Base-by-base conservation (phyloP, 2,888 invertebrate species). In the Andrena flavipes region DNA sequence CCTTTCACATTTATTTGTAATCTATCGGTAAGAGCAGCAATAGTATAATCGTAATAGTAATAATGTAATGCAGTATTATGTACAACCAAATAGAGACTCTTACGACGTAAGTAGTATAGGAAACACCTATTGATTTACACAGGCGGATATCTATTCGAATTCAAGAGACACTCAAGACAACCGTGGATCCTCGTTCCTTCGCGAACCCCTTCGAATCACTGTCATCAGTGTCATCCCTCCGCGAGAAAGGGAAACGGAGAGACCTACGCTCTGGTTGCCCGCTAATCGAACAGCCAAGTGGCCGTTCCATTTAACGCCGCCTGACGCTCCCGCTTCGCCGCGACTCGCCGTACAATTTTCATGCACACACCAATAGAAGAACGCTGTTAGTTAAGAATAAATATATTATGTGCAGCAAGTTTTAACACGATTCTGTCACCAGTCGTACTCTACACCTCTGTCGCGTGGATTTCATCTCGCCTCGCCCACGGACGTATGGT, bases 101-200 rank as follows among this genome's bases (percentile, higher is more conserved):
- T 67, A 80, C 68, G 33, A 76, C 76, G 77, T 87, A 88, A 80
- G 78, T 87, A 88, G 85, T 75, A 77, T 72, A 75, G 65, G 84
- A 85, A 87, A 87, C 42, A 42, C 42, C 42, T 42, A 42, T 87
- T 89, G 89, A 91, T 87, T 90, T 88, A 87, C 89, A 90, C 77
- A 84, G 84, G 75, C 80, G 72, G 42, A 79, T 80, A 75, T 48
- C 69, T 70, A 76, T 33, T 26, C 6, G 67, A 49, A 68, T 68
- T 73, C 65, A 26, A 79, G 51, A 63, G 60, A 54, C 35, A 60
- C 76, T 59, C 60, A 56, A 78, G 81, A 69, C 49, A 51, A 68
- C 69, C 42, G 71, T 30, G n/a, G 54, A 73, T 49, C n/a, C 23
- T 49, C 49, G 51, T 64, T 30, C 51, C 51, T 73, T 73, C 63